Conservation (phyloP, 2,888 invertebrate genomes). For the Luffia ferchaultella region DNA sequence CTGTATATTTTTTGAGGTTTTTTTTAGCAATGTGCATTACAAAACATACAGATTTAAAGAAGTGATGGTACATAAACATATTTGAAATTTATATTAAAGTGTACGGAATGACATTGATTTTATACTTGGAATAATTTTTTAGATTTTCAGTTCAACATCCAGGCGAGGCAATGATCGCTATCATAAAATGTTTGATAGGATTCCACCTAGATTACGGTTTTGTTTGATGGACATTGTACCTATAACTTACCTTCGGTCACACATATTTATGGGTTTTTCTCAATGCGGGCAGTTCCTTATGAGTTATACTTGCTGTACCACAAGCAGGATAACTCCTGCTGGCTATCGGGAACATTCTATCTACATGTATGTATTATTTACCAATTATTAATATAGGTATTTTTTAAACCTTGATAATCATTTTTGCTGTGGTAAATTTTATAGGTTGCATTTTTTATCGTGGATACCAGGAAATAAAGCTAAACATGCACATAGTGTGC, state of each 20-base stretch:
- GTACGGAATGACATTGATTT: too few species aligned
- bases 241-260: slow-evolving; percentile 69
- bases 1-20: too few species aligned
- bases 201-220: slow-evolving; percentile 67
- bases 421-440: slow-evolving; percentile 7
- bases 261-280: slow-evolving; percentile 95
- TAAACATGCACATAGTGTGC: slow-evolving; percentile 57
- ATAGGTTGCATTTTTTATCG: slow-evolving; percentile 50
- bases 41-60: too few species aligned
- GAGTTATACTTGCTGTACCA: slow-evolving; percentile 77
- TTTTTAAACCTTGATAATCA: too few species aligned
- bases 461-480: slow-evolving; percentile 53
- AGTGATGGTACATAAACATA: too few species aligned
- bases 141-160: slow-evolving; percentile 62
- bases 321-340: slow-evolving; percentile 33
- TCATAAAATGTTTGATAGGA: slow-evolving; percentile 57
- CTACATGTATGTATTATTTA: slow-evolving; percentile 40
- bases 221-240: slow-evolving; percentile 71
- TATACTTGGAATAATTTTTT: slow-evolving; percentile 19
- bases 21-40: too few species aligned
- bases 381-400: background rate
- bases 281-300: slow-evolving; percentile 92
- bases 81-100: too few species aligned
- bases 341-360: slow-evolving; percentile 63
- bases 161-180: slow-evolving; percentile 45